Evolutionary conservation across 2,113 vertebrate species (phyloP), one percentile per base, ranked within the genome.

Genomic region (Anarrhichthys ocellatus): DNA sequence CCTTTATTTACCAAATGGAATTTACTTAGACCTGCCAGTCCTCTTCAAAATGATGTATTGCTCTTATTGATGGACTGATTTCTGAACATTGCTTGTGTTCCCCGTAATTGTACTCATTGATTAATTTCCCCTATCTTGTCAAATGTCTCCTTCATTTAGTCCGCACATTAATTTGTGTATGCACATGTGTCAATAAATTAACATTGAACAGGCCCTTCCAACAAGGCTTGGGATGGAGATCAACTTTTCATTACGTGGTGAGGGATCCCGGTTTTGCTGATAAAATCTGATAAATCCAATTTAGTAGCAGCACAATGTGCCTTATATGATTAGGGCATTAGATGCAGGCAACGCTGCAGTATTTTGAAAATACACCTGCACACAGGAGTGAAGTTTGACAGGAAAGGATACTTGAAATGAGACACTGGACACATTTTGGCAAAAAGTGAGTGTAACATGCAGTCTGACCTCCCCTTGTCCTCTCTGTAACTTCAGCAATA

Each of bases 1-100:
- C 87, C 91, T 94, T 95, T 96, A 95, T 96, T 95, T 95, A 96
- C 91, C 93, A 87, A 91, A 93, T 81, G 83, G 87, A 91, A 92
- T 93, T 88, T 83, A 89, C 73, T 91, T 93, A 95, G 89, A 82
- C 82, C 85, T 84, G 88, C 87, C 71, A 75, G 71, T 79, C 89
- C 89, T 91, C 91, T 91, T 90, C 89, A 92, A 94, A 88, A 94
- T 94, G 84, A 93, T 91, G 78, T 83, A 95, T 95, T 93, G 93
- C 83, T 92, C 89, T 91, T 91, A 91, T 92, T 96, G 94, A 95
- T 92, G 84, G 92, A 94, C 87, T 93, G 78, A 81, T 90, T 93
- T 95, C 91, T 92, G 87, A 92, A 88, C 93, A 93, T 88, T 73
- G 83, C 78, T 20, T 81, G 82, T 91, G 85, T 95, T 94, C 89